These are phyloP conservation scores for Eupithecia abbreviata DNA, from an alignment of 2,888 invertebrate species.

Conservation along the genomic window DNA sequence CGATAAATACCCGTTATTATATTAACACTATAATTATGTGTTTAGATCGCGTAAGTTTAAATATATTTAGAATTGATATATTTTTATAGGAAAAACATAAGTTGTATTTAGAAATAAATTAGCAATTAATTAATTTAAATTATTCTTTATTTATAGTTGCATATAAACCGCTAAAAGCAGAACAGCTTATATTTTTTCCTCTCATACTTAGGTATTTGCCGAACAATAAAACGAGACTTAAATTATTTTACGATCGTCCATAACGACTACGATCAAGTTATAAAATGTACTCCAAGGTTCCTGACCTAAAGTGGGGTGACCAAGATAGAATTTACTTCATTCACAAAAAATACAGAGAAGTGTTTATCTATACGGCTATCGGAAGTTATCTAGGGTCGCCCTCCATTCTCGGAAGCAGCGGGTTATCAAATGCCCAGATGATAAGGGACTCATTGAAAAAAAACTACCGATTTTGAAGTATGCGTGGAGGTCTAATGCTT, in stretches of 20 bases:
- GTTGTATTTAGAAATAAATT: not conserved
- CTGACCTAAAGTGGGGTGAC: conserved; percentile 4
- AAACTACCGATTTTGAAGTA: conserved; percentile 28
- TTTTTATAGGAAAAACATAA: not conserved
- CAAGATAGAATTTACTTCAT: conserved; percentile 39
- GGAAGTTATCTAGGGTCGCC: conserved; percentile 58
- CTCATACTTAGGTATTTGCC: not conserved
- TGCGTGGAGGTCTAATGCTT: not conserved
- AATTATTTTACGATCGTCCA: conserved; percentile 14
- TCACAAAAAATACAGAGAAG: conserved; percentile 51
- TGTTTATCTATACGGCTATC: conserved; percentile 55
- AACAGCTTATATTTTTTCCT: not conserved
- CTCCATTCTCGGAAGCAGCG: conserved; percentile 57
- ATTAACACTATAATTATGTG: too few relatives aligned
- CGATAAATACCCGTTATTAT: too few relatives aligned
- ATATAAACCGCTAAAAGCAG: not conserved
- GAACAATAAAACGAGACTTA: not conserved
- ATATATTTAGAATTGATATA: not conserved
- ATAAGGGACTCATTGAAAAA: conserved; percentile 24
- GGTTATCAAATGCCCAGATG: conserved; percentile 55
- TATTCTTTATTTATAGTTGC: not conserved
- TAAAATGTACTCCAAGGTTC: conserved; percentile 19
- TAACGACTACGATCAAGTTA: conserved; percentile 10
- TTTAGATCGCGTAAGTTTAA: too few relatives aligned
- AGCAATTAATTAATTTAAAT: not conserved